A percentile compares a stretch with the other conserved stretches of the same genome.
These are phyloP conservation scores for Parotocinclus haroldoi DNA, from an alignment of 2,797 vertebrate genomes.

Conservation along the genomic window DNA sequence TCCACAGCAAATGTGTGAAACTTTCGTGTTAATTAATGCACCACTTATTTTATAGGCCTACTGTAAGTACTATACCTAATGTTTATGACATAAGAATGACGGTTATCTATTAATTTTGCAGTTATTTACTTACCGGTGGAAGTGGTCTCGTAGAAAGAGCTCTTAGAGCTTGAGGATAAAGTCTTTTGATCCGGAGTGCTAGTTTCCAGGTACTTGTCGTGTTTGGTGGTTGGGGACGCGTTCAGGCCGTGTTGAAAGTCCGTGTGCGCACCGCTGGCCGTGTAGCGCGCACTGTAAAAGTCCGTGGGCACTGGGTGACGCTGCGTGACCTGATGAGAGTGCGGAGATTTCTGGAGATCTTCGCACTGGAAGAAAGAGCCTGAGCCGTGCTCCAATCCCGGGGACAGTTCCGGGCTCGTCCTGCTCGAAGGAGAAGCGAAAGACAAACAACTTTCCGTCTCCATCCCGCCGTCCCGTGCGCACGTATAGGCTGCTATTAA, in stretches of 20 bases:
- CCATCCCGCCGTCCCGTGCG: slow-evolving; percentile 69
- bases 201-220: slow-evolving; percentile 75
- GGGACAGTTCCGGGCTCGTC: slow-evolving; percentile 66
- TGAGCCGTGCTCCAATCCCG: slow-evolving; percentile 64
- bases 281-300: slow-evolving; percentile 21
- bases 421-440: slow-evolving; percentile 71
- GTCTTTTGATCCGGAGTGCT: slow-evolving; percentile 69
- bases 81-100: background rate
- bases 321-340: slow-evolving; percentile 59
- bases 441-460: slow-evolving; percentile 75
- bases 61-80: background rate
- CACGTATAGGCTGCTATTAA: slow-evolving; percentile 52
- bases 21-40: too few relatives aligned
- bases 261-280: slow-evolving; percentile 50
- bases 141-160: slow-evolving; percentile 70
- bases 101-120: background rate
- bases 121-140: slow-evolving; percentile 60
- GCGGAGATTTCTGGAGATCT: slow-evolving; percentile 66
- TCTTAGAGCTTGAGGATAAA: slow-evolving; percentile 61
- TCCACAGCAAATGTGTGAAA: too few relatives aligned
- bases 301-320: slow-evolving; percentile 49
- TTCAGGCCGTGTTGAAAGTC: slow-evolving; percentile 65
- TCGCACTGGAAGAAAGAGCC: slow-evolving; percentile 67
- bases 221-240: slow-evolving; percentile 70
- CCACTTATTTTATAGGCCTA: background rate